These are phyloP conservation scores for Nymphalis io DNA, from an alignment of 1,140 invertebrate genomes.

Conservation along the genomic window DNA sequence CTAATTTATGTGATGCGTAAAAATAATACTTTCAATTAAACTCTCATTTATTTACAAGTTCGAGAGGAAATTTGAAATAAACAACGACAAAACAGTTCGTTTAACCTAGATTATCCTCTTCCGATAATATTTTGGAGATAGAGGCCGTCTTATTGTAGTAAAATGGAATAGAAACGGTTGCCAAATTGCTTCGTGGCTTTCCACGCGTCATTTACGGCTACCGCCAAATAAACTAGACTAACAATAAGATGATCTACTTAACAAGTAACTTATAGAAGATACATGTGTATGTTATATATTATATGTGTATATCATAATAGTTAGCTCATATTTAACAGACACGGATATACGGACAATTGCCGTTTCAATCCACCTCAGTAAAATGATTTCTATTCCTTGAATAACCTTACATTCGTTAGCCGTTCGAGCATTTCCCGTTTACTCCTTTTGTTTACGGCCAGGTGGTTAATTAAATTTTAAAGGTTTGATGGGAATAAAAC, in stretches of 20 bases:
- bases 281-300: too few species aligned
- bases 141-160: constrained; percentile 38
- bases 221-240: constrained; percentile 30
- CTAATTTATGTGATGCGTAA: too few species aligned
- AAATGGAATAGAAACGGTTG: constrained; percentile 54
- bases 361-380: constrained; percentile 47
- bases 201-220: constrained; percentile 64
- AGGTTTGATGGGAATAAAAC: constrained; percentile 51
- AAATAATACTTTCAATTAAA: too few species aligned
- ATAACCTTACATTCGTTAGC: constrained; percentile 41
- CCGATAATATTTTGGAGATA: constrained; percentile 35
- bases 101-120: constrained; percentile 36
- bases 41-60: neutral
- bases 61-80: constrained; percentile 5
- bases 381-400: constrained; percentile 40
- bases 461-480: constrained; percentile 70
- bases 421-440: constrained; percentile 27
- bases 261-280: neutral
- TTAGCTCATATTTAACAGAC: neutral
- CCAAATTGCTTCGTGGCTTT: constrained; percentile 69
- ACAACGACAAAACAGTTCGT: constrained; percentile 26
- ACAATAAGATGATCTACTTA: constrained; percentile 1
- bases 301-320: constrained; percentile 12
- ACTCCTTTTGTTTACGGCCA: constrained; percentile 48
- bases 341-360: constrained; percentile 60